Evolutionary conservation across 2,888 invertebrate genomes (phyloP).

Genomic region (Metallyticus violacea): DNA sequence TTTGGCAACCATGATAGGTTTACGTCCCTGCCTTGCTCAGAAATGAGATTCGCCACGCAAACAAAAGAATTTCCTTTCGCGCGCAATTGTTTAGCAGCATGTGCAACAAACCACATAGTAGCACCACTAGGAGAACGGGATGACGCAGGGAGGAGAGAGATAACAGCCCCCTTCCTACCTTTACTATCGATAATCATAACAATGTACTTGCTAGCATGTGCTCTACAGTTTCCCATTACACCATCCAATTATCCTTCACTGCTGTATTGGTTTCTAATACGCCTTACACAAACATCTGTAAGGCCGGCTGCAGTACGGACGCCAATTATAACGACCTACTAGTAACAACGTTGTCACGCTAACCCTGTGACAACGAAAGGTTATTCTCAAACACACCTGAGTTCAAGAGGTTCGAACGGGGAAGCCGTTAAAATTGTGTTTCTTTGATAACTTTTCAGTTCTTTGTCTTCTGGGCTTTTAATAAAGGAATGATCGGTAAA

Average conservation of each 20-base stretch:
- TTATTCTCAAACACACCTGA: too few species aligned
- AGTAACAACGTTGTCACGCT: background rate
- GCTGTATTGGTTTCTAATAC: background rate
- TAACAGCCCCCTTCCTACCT: background rate
- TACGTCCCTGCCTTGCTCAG: background rate
- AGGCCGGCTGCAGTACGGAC: too few species aligned
- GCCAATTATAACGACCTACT: background rate
- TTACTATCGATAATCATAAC: background rate
- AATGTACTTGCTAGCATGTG: background rate
- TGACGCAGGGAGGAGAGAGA: background rate
- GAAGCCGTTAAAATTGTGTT: too few species aligned
- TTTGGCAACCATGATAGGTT: too few species aligned
- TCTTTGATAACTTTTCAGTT: too few species aligned
- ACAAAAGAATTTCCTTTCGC: background rate
- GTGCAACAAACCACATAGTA: background rate
- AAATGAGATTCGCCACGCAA: background rate
- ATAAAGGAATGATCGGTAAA: too few species aligned
- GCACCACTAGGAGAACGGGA: background rate
- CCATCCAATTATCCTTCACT: background rate
- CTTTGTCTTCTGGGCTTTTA: too few species aligned
- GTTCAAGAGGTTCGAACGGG: too few species aligned
- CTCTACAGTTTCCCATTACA: background rate
- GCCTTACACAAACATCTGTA: background rate
- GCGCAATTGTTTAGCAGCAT: background rate
- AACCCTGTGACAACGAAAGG: background rate